phyloP scores from a whole-genome alignment of 2,113 vertebrate species.

The Centropristis striata region DNA sequence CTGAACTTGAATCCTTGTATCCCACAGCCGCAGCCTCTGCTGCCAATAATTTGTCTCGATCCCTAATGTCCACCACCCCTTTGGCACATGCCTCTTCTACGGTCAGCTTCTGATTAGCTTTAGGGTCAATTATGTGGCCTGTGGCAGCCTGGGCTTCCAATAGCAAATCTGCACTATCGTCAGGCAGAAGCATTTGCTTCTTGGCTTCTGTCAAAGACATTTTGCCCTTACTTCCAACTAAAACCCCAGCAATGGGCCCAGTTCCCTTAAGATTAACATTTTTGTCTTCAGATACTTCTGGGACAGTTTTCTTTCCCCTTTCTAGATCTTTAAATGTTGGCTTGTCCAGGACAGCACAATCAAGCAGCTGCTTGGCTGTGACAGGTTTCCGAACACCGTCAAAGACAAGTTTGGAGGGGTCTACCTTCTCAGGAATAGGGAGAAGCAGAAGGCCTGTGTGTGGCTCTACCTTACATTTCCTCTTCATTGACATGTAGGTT shows the following conservation, averaged over 20 bases:
- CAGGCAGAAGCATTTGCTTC: slow-evolving; percentile 87
- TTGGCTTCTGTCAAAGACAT: slow-evolving; percentile 93
- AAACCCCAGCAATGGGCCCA: slow-evolving; percentile 92
- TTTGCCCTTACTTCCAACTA: slow-evolving; percentile 80
- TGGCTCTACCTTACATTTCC: slow-evolving; percentile 89
- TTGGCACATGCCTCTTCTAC: slow-evolving; percentile 90
- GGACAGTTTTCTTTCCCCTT: slow-evolving; percentile 89
- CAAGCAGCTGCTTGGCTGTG: slow-evolving; percentile 91
- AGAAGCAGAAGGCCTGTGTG: slow-evolving; percentile 91
- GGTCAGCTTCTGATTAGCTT: slow-evolving; percentile 87
- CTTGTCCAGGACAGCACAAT: slow-evolving; percentile 93
- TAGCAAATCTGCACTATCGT: slow-evolving; percentile 89
- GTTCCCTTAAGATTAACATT: slow-evolving; percentile 91
- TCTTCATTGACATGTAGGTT: slow-evolving; percentile 89
- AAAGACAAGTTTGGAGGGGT: slow-evolving; percentile 91
- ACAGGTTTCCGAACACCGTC: slow-evolving; percentile 94
- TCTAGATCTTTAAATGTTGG: slow-evolving; percentile 89
- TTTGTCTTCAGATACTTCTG: slow-evolving; percentile 90
- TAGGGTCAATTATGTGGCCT: slow-evolving; percentile 93
- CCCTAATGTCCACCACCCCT: slow-evolving; percentile 90
- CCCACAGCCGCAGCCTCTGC: slow-evolving; percentile 93
- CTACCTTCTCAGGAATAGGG: slow-evolving; percentile 83
- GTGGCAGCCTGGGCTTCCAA: slow-evolving; percentile 96
- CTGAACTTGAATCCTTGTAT: slow-evolving; percentile 89
- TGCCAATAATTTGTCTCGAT: slow-evolving; percentile 89